Evolutionary conservation across 2,113 vertebrate genomes (phyloP).

Genomic region (Toxostoma redivivum): DNA sequence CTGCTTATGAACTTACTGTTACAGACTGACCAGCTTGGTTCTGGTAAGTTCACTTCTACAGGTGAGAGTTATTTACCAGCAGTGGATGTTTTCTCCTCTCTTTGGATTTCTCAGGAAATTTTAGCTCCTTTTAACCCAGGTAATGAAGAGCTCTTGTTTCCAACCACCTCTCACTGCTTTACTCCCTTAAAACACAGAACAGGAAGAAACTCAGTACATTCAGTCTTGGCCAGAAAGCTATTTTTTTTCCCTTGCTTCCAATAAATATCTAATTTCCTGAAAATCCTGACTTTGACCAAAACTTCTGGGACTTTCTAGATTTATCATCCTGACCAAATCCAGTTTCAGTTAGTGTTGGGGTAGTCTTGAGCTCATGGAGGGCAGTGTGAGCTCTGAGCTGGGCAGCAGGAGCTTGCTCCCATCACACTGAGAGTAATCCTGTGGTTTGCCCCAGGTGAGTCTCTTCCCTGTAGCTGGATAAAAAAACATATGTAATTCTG

Average conservation of each 20-base stretch:
- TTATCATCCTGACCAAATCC: not conserved
- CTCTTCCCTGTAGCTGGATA: not conserved
- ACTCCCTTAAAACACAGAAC: not conserved
- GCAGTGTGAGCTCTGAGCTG: not conserved
- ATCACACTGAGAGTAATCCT: not conserved
- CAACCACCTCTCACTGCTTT: not conserved
- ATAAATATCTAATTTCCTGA: conserved; percentile 39
- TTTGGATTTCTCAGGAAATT: not conserved
- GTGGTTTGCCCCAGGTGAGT: not conserved
- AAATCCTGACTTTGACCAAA: not conserved
- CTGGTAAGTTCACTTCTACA: not conserved
- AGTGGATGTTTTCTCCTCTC: not conserved
- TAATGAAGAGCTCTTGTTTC: not conserved
- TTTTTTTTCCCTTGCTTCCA: not conserved
- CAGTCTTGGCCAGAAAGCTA: not conserved
- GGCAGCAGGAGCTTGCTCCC: not conserved
- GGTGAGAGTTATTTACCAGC: not conserved
- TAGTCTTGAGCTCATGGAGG: not conserved
- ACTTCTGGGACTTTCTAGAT: not conserved
- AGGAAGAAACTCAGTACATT: conserved; percentile 29
- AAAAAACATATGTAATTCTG: not conserved
- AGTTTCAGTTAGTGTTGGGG: not conserved
- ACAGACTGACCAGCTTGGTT: not conserved
- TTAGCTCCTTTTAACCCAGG: not conserved
- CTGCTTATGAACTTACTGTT: not conserved